Base-by-base conservation (phyloP, 1,140 invertebrate species). In the honey bee (Apis mellifera) region DNA sequence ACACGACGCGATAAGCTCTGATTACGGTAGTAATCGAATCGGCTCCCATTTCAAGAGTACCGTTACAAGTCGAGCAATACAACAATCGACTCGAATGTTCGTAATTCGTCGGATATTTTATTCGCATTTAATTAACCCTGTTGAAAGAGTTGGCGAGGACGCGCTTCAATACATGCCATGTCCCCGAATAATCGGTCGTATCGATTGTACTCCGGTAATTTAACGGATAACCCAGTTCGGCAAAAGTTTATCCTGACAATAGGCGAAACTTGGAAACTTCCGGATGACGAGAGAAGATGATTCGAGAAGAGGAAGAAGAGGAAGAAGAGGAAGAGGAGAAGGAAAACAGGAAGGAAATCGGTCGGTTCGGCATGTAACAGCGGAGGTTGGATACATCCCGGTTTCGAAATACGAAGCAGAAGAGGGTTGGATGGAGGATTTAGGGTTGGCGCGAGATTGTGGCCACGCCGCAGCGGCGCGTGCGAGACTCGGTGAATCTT, bases 401-500 rank as follows among this genome's bases (percentile, higher is more conserved):
- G 74, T 55, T 50, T n/a, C 77, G 48, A 84, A 75, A 78, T 21
- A 66, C 48, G 73, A 77, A 82, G 71, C 60, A 81, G 32, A 32
- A 72, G 42, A 82, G 86, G 71, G 59, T n/a, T 13, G 2, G 2
- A 21, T 15, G 4, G 32, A 42, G 85, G 74, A 84, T 86, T 88
- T 86, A 77, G 84, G 88, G 89, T 90, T 52, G 88, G 85, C 78
- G 88, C 82, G 83, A 90, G 86, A 72, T 90, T 85, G 87, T 71
- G 86, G 88, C 82, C 50, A 72, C 84, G 81, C 87, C 86, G 80
- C 87, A 88, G 84, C 87, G 84, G 57, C 89, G 89, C 90, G 91
- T 90, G 91, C 78, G 89, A 89, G 84, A 87, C 62, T 77, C 81
- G 65, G 83, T 92, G 91, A 92, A 92, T 92, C 90, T 92, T 92